Conservation (phyloP, 1,140 invertebrate species). For the Asobara japonica region DNA sequence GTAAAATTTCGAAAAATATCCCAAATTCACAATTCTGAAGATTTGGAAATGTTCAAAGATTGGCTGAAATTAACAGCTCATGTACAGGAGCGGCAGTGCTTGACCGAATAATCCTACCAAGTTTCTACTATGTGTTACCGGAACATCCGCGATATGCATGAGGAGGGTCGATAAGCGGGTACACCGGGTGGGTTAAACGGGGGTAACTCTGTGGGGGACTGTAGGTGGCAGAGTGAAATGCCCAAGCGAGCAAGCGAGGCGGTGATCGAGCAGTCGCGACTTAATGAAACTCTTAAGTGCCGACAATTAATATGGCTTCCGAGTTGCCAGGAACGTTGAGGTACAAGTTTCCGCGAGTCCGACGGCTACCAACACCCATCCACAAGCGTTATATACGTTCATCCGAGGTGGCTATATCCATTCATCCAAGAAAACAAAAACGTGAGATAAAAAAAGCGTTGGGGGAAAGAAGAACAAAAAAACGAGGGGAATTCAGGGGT, state of each 20-base stretch:
- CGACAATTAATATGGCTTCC: constrained; percentile 65
- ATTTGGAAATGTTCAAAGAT: no score
- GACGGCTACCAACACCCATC: constrained; percentile 4
- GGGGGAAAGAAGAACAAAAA: background rate
- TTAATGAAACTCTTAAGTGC: constrained; percentile 66
- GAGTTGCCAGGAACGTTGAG: constrained; percentile 39
- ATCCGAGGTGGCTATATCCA: background rate
- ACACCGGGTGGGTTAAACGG: constrained; percentile 28
- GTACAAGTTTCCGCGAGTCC: constrained; percentile 42
- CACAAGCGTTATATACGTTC: background rate
- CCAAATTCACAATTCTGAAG: no score
- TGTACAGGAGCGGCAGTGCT: no score
- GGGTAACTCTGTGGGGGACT: constrained; percentile 17
- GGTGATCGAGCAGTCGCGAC: constrained; percentile 62
- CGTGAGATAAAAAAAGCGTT: background rate
- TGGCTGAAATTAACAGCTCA: no score
- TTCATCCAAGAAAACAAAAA: constrained; percentile 9
- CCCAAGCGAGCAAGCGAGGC: constrained; percentile 43
- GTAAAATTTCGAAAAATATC: no score
- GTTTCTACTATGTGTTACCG: no score
- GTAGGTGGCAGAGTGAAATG: background rate
- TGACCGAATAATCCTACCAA: no score
- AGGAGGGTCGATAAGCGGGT: background rate
- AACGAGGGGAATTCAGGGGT: background rate
- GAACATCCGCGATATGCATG: background rate